Conservation (phyloP, 2,113 vertebrate species). For the Lynx canadensis region DNA sequence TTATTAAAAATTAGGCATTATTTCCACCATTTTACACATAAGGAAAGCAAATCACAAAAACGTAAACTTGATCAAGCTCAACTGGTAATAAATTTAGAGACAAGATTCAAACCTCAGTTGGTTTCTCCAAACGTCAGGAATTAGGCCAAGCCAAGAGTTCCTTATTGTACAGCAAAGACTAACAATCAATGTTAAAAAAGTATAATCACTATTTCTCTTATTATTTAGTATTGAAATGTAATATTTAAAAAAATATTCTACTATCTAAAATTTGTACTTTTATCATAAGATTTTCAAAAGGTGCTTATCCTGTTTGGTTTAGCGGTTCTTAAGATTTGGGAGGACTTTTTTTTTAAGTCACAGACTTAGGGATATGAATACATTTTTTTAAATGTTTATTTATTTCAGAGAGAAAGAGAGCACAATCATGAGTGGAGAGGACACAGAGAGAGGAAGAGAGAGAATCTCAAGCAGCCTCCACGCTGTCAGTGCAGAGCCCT, state of each 20-base stretch:
- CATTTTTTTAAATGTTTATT: too few species aligned
- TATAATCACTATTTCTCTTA: neutral
- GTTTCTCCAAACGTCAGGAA: neutral
- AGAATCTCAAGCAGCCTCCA: too few species aligned
- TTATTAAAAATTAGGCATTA: neutral
- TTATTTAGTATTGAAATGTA: neutral
- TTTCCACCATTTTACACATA: neutral
- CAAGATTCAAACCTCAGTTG: neutral
- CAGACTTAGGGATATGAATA: too few species aligned
- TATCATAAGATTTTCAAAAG: neutral
- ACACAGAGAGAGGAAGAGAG: too few species aligned
- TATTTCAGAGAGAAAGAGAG: too few species aligned
- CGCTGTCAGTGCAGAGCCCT: too few species aligned
- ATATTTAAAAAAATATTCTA: neutral
- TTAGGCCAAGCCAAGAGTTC: neutral
- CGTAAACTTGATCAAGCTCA: neutral
- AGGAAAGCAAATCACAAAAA: neutral
- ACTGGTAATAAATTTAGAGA: neutral
- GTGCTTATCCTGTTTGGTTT: neutral
- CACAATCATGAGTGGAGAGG: too few species aligned
- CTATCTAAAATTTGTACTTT: neutral
- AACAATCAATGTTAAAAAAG: neutral
- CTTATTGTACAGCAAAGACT: neutral
- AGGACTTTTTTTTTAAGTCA: too few species aligned
- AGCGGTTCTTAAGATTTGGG: neutral